Evolutionary conservation across 2,113 vertebrate species (phyloP).

Genomic region (Alligator mississippiensis): DNA sequence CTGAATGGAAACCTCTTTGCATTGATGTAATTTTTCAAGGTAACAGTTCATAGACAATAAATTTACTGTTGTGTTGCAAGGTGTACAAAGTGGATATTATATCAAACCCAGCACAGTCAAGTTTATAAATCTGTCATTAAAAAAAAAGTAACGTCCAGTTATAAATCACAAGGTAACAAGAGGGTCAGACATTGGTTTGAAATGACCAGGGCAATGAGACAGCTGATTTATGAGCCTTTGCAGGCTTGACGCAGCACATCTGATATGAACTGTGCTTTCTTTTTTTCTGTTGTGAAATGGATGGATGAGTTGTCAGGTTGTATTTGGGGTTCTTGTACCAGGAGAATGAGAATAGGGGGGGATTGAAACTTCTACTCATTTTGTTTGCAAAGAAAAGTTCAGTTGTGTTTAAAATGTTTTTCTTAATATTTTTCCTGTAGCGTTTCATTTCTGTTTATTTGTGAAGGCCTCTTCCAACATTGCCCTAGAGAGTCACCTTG

Average conservation of each 20-base stretch:
- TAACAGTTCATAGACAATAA: constrained; percentile 79
- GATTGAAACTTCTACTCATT: background rate
- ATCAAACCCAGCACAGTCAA: constrained; percentile 69
- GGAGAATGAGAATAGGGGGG: background rate
- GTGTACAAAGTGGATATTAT: constrained; percentile 70
- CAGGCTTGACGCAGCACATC: constrained; percentile 50
- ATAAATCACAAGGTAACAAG: constrained; percentile 76
- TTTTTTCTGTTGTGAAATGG: constrained; percentile 46
- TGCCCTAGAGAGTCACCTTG: constrained; percentile 41
- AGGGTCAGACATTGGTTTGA: constrained; percentile 59
- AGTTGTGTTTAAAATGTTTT: background rate
- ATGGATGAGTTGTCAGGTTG: constrained; percentile 36
- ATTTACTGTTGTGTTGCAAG: constrained; percentile 73
- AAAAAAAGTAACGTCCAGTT: constrained; percentile 56
- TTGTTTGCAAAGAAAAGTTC: background rate
- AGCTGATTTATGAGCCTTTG: constrained; percentile 66
- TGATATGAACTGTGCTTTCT: constrained; percentile 22
- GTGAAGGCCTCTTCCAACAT: background rate
- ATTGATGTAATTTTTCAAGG: constrained; percentile 84
- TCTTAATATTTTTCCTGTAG: background rate
- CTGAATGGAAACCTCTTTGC: constrained; percentile 79
- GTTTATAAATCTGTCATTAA: constrained; percentile 75
- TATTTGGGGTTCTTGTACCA: constrained; percentile 9
- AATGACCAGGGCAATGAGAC: constrained; percentile 65
- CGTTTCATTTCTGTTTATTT: constrained; percentile 33